phyloP scores from a whole-genome alignment of 2,888 invertebrate genomes.

The Macrophya alboannulata region DNA sequence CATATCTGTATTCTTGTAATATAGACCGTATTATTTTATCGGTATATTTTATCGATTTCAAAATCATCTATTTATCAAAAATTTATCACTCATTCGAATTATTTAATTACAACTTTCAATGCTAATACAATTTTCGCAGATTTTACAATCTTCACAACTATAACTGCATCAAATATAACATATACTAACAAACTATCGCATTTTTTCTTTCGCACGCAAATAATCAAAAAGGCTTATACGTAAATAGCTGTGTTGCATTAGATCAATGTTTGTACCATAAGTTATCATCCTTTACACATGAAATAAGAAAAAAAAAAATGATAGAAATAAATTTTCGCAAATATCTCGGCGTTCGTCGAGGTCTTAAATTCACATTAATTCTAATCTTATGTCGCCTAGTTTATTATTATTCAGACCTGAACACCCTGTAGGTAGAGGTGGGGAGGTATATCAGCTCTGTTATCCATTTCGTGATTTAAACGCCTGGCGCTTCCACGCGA shows the following conservation, averaged over 20 bases:
- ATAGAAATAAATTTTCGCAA: not conserved
- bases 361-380: slow-evolving; percentile 5
- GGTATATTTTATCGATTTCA: not conserved
- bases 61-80: not conserved
- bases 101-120: not conserved
- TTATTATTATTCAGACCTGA: slow-evolving; percentile 9
- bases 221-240: not conserved
- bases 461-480: slow-evolving; percentile 7
- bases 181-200: slow-evolving; percentile 12
- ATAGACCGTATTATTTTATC: not conserved
- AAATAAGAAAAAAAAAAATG: not conserved
- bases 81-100: not conserved
- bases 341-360: not conserved
- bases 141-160: not conserved
- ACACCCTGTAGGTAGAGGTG: slow-evolving; percentile 8
- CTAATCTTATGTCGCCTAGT: not conserved
- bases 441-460: not conserved
- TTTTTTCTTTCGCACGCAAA: not conserved
- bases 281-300: not conserved
- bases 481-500: slow-evolving; percentile 23
- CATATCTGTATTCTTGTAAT: not conserved
- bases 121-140: slow-evolving; percentile 19
- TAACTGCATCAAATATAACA: slow-evolving; percentile 11
- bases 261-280: not conserved
- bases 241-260: slow-evolving; percentile 33